These are phyloP conservation scores for Archaeoteleia sp. DNA, from an alignment of 2,888 invertebrate species.

Conservation along the genomic window DNA sequence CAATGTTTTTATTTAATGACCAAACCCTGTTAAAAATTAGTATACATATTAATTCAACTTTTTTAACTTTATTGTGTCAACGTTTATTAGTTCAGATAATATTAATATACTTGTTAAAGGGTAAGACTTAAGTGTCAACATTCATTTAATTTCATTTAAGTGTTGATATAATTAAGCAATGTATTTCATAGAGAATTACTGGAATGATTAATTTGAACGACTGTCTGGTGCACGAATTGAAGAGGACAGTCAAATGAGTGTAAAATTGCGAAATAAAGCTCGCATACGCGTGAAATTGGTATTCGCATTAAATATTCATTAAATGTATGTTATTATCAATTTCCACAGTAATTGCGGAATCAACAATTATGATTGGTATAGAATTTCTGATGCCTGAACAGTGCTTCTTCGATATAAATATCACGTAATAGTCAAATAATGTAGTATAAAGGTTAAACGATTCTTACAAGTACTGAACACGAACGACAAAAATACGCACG, in stretches of 20 bases:
- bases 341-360: conserved; percentile 5
- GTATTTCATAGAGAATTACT: conserved; percentile 27
- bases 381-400: conserved; percentile 7
- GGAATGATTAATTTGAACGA: conserved; percentile 40
- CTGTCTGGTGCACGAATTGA: conserved; percentile 9
- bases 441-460: neutral
- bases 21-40: no score
- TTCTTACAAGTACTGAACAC: neutral
- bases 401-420: conserved; percentile 12
- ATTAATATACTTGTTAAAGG: neutral
- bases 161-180: conserved; percentile 15
- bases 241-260: conserved; percentile 21
- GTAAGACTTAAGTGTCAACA: conserved; percentile 16
- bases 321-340: conserved; percentile 29
- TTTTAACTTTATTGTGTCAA: conserved; percentile 6
- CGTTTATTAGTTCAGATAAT: conserved; percentile 18
- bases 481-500: neutral
- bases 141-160: conserved; percentile 17
- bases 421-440: no score
- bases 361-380: conserved; percentile 19
- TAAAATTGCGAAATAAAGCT: conserved; percentile 27
- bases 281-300: conserved; percentile 25
- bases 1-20: no score
- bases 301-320: conserved; percentile 36
- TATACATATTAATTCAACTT: no score